Evolutionary conservation across 2,888 invertebrate species (phyloP).

Genomic region (Agriopis marginaria): DNA sequence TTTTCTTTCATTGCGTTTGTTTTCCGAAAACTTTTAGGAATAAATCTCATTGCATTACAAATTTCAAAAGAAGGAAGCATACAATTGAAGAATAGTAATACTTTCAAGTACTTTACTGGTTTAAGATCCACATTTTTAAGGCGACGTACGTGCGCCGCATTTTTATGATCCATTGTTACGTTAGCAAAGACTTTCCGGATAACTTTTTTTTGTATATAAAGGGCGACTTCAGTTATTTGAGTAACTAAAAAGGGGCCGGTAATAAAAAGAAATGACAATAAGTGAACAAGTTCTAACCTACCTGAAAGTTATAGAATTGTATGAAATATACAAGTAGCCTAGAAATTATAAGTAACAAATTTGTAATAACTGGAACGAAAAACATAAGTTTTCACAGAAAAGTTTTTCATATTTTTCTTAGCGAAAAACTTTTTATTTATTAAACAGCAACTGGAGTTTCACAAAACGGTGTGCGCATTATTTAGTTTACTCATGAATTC

Average conservation of each 20-base stretch:
- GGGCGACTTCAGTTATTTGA: conserved; percentile 80
- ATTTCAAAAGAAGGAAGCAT: conserved; percentile 70
- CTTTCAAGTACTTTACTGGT: conserved; percentile 81
- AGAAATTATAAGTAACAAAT: too few relatives aligned
- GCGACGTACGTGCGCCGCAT: conserved; percentile 81
- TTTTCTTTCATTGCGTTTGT: neutral
- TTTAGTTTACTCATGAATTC: neutral
- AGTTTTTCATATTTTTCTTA: too few relatives aligned
- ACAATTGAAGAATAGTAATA: conserved; percentile 78
- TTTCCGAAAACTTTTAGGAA: conserved; percentile 1
- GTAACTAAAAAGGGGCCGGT: conserved; percentile 72
- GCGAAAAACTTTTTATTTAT: too few relatives aligned
- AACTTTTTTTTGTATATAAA: conserved; percentile 69
- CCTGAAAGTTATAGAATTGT: neutral
- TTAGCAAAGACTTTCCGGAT: conserved; percentile 63
- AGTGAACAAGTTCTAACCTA: neutral
- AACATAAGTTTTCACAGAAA: too few relatives aligned
- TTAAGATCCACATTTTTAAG: conserved; percentile 84
- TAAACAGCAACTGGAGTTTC: too few relatives aligned
- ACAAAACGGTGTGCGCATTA: neutral
- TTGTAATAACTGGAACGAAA: too few relatives aligned
- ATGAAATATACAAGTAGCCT: too few relatives aligned
- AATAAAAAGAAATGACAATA: conserved; percentile 58
- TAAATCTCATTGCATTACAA: conserved; percentile 68
- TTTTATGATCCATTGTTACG: conserved; percentile 73